Percentiles rank a stretch among this genome's conserved stretches.
Conservation (phyloP, 2,113 vertebrate genomes). For the Semicossyphus pulcher region DNA sequence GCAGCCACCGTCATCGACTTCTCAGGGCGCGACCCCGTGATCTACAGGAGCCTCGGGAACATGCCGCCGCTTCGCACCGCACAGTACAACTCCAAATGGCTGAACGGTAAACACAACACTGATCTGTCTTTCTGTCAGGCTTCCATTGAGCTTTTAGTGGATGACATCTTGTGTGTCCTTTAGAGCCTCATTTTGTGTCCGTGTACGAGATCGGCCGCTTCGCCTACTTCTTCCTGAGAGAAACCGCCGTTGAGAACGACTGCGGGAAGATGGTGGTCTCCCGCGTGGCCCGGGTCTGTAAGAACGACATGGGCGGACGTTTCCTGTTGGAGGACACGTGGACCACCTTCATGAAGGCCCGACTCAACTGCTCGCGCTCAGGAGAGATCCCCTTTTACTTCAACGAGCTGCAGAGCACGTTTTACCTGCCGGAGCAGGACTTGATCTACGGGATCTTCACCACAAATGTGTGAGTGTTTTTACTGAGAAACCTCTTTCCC, state of each 20-base stretch:
- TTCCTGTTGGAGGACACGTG: conserved; percentile 96
- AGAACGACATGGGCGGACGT: conserved; percentile 95
- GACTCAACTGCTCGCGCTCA: conserved; percentile 94
- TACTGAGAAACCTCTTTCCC: no score
- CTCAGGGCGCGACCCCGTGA: conserved; percentile 93
- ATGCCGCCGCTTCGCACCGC: conserved; percentile 93
- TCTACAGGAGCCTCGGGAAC: conserved; percentile 93
- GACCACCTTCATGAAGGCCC: conserved; percentile 98
- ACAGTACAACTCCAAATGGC: conserved; percentile 98
- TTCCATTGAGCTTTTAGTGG: no score
- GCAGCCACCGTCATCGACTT: conserved; percentile 97
- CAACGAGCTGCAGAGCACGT: conserved; percentile 94
- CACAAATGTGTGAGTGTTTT: conserved; percentile 91
- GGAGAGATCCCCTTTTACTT: conserved; percentile 96
- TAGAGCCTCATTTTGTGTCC: conserved; percentile 96
- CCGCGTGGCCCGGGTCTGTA: conserved; percentile 93
- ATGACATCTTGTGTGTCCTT: no score
- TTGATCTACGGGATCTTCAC: conserved; percentile 97
- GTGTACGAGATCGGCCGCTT: conserved; percentile 95
- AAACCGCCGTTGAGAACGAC: conserved; percentile 94
- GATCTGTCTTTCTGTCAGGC: rapidly evolving
- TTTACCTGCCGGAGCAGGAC: conserved; percentile 92
- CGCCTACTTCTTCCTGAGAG: conserved; percentile 95
- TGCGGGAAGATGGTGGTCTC: conserved; percentile 95
- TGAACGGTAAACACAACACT: conserved; percentile 86